Base-by-base conservation (phyloP, 2,113 vertebrate genomes). In the Mastomys coucha region DNA sequence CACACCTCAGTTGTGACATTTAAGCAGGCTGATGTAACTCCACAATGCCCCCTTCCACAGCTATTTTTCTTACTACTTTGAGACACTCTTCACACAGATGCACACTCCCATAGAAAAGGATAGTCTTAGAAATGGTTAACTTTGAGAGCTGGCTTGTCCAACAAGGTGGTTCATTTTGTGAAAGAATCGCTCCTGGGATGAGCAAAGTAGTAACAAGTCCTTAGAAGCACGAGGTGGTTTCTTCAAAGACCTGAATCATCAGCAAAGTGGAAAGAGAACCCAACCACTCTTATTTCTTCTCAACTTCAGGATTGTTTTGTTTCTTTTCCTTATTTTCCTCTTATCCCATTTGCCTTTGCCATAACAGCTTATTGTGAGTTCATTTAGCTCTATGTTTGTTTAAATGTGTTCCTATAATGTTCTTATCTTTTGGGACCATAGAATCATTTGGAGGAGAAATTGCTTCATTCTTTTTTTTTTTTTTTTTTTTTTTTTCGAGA, bases 341-440 rank as follows among this genome's bases (percentile, higher is more conserved):
- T 97, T 97, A 85, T 91, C 91, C 2, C 14, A 88, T 63, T 91
- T 95, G 75, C 42, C 93, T 42, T 91, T 97, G 91, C 60, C 73
- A 69, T 96, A 91, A 91, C 58, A 95, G 33, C 39, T 39, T 94
- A 96, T 96, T 97, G 91, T 76, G 95, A 96, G 58, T 97, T 98
- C 91, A 93, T 98, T 98, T 98, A 96, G 77, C 97, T 98, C 97
- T 97, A 94, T 65, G 31, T 96, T 95, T 97, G 65, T 94, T 98
- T 97, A 96, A 97, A 97, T 98, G 60, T 97, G 80, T 97, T 98
- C 92, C 49, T 98, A 5, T 95, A 98, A 93, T 97, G 91, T 88
- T 42, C 90, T 85, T 97, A 96, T 97, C 96, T 98, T 97, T 88
- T 76, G 95, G 65, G 96, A 97, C 84, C 73, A 72, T 56, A 69